phyloP scores from a whole-genome alignment of 2,888 invertebrate genomes.

The Sphaerophoria taeniata region DNA sequence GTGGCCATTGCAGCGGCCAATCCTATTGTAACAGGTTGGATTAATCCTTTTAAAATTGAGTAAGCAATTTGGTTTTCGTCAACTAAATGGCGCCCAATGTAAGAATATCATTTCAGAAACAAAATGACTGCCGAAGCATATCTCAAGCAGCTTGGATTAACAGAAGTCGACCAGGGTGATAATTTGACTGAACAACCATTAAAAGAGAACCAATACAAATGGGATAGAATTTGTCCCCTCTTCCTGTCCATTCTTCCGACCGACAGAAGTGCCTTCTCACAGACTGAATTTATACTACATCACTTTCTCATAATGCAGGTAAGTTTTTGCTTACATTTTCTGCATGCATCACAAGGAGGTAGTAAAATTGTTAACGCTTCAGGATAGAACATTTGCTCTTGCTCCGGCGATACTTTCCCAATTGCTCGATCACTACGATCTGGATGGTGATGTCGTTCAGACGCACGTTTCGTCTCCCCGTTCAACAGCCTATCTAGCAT shows the following conservation, averaged over 20 bases:
- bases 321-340: slow-evolving; percentile 30
- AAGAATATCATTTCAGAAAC: slow-evolving; percentile 35
- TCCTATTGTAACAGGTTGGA: slow-evolving; percentile 89
- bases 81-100: slow-evolving; percentile 21
- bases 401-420: slow-evolving; percentile 90
- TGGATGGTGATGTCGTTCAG: slow-evolving; percentile 90
- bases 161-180: slow-evolving; percentile 74
- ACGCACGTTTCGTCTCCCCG: slow-evolving; percentile 92
- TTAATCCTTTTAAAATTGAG: slow-evolving; percentile 89
- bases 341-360: background rate
- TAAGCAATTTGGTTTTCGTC: slow-evolving; percentile 77
- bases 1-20: slow-evolving; percentile 85
- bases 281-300: slow-evolving; percentile 84
- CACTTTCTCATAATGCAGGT: slow-evolving; percentile 86
- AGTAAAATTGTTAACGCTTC: background rate
- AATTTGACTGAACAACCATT: slow-evolving; percentile 73
- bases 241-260: slow-evolving; percentile 85
- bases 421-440: slow-evolving; percentile 85
- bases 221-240: slow-evolving; percentile 84
- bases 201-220: slow-evolving; percentile 79
- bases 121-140: slow-evolving; percentile 56
- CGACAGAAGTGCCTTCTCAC: slow-evolving; percentile 84
- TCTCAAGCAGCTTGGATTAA: slow-evolving; percentile 62
- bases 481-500: slow-evolving; percentile 90
- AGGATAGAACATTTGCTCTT: slow-evolving; percentile 92